Evolutionary conservation across 1,140 invertebrate genomes (phyloP).

Genomic region (Drosophila albomicans): DNA sequence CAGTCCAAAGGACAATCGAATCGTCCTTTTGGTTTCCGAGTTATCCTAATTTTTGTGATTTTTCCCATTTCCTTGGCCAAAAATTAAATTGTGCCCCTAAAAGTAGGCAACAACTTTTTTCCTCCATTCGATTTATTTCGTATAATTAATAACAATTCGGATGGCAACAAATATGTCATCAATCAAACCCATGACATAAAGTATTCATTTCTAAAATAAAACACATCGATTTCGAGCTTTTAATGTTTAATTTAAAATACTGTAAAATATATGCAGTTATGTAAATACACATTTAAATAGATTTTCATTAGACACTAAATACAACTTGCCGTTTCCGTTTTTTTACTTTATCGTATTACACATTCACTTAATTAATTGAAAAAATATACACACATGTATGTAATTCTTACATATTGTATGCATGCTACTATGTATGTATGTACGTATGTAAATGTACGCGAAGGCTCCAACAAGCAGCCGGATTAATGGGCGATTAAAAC

Average conservation of each 20-base stretch:
- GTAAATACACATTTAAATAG: slow-evolving; percentile 76
- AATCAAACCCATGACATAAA: not conserved
- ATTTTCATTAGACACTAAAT: slow-evolving; percentile 73
- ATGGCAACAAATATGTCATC: not conserved
- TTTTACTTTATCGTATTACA: slow-evolving; percentile 51
- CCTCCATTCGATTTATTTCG: too few species aligned
- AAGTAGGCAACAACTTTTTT: too few species aligned
- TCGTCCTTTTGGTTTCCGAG: too few species aligned
- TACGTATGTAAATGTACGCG: slow-evolving; percentile 48
- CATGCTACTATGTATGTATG: slow-evolving; percentile 40
- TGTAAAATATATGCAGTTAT: slow-evolving; percentile 76
- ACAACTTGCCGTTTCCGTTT: slow-evolving; percentile 65
- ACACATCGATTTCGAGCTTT: slow-evolving; percentile 25
- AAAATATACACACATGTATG: slow-evolving; percentile 20
- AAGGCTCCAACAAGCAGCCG: slow-evolving; percentile 49
- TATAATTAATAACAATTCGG: too few species aligned
- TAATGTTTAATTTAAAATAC: slow-evolving; percentile 73
- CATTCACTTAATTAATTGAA: slow-evolving; percentile 63
- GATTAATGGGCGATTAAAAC: slow-evolving; percentile 48
- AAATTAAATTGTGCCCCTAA: too few species aligned
- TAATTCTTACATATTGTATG: slow-evolving; percentile 11
- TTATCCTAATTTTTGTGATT: too few species aligned
- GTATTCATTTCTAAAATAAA: not conserved
- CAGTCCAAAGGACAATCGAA: too few species aligned
- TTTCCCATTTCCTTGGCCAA: too few species aligned